Conservation (phyloP, 2,113 vertebrate species). For the Bettongia penicillata region DNA sequence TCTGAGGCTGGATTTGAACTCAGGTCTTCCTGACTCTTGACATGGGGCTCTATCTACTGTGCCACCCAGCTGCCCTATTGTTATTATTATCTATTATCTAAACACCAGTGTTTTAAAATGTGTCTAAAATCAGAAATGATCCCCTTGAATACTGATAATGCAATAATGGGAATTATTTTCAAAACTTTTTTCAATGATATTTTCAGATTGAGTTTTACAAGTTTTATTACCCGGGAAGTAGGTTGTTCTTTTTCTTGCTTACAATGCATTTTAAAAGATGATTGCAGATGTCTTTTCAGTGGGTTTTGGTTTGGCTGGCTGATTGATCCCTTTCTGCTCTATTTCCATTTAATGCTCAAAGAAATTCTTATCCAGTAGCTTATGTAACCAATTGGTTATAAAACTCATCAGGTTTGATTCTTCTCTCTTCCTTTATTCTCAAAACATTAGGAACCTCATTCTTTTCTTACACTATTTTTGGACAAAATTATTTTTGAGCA, state of each 20-base stretch:
- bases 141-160: background rate
- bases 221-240: constrained; percentile 53
- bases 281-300: constrained; percentile 52
- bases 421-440: background rate
- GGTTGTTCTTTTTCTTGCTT: constrained; percentile 35
- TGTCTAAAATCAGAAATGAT: constrained; percentile 13
- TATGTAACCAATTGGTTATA: constrained; percentile 50
- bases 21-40: background rate
- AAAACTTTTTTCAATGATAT: constrained; percentile 18
- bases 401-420: constrained; percentile 23
- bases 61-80: background rate
- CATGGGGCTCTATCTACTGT: background rate
- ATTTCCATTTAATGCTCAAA: constrained; percentile 59
- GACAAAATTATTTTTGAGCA: background rate
- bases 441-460: background rate
- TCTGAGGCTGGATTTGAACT: background rate
- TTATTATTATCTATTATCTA: background rate
- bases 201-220: constrained; percentile 38
- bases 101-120: constrained; percentile 20
- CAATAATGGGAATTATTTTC: constrained; percentile 25
- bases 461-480: constrained; percentile 6
- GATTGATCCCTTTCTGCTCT: constrained; percentile 54
- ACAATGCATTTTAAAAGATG: constrained; percentile 49
- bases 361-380: constrained; percentile 46
- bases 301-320: constrained; percentile 51